Base-by-base conservation (phyloP, 2,797 vertebrate species). In the Stomatorhinus walkeri region DNA sequence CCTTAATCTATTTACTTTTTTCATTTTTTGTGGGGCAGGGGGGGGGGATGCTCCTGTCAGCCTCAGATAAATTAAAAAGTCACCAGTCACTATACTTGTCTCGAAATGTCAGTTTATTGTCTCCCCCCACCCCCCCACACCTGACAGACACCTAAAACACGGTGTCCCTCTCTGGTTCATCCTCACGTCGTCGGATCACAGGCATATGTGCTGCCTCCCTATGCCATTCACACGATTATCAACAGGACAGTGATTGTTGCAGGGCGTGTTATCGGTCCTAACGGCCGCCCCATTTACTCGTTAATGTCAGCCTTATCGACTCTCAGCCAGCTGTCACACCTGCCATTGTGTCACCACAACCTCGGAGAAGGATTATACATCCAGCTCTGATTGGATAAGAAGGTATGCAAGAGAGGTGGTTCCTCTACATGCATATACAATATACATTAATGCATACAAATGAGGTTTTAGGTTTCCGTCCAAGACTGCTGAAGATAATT, bases 121-220 rank as follows among this genome's bases (percentile, higher is more conserved):
- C 88, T 72, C 76, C 22, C 87, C 89, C 61, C 7, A 89, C 89
- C 76, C 79, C 79, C 28, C 85, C 12, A 46, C 72, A 8, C 0
- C 92, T 94, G 28, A 32, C 91, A 89, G 64, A 28, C 9, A 8
- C 1, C 93, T 94, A 94, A 94, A 94, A 94, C 90, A 84, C 87
- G 43, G 68, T 59, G 52, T 90, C 85, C 89, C 79, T 91, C 90
- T 90, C 91, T 87, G 48, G 48, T 89, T 81, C 46, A 24, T 40
- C 2, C 7, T 8, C 32, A 89, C 90, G 85, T 61, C 83, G 52
- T 85, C 64, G 88, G 90, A 90, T 93, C 85, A 90, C 90, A 94
- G 92, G 91, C 93, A 95, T 95, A 95, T 94, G 10, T 40, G 64
- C 85, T 90, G 91, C 93, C 92, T 91, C 88, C 46, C 0, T 85